Evolutionary conservation across 2,113 vertebrate species (phyloP), one percentile per base, ranked within the genome.

Genomic region (Oreochromis tanganicae): DNA sequence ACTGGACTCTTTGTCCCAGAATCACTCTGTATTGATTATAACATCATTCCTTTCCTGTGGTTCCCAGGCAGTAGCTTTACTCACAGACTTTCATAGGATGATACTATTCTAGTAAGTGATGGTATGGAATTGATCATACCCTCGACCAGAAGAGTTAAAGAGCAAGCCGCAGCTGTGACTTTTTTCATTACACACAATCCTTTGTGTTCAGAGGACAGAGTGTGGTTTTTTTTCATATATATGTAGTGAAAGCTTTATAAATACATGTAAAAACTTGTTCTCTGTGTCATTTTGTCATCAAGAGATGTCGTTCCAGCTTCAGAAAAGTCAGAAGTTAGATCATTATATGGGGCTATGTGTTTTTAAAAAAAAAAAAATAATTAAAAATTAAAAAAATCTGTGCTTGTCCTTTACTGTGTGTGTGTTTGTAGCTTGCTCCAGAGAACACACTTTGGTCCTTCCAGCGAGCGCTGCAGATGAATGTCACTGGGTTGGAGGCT

Each of bases 391-490:
- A 17, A 61, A 1, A 3, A 14, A 6, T 29, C 4, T 80, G 4
- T 86, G 12, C 83, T 5, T 83, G 59, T 89, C 5, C 75, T 21
- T 83, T 73, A 6, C 7, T 75, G 24, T 88, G 21, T 90, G 17
- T 89, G 46, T 78, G 21, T 86, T 73, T 84, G 5, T 86, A 99
- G 99, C 71, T 99, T 87, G 98, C 99, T 81, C 99, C 99, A 85
- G 99, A 99, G 88, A 98, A 99, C 95, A 99, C 98, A 0, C 86
- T 99, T 88, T 97, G 98, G 97, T 98, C 99, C 50, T 99, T 99
- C 94, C 97, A 97, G 93, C 97, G 97, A 92, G 98, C 99, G 3
- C 92, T 98, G 32, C 97, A 98, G 82, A 97, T 97, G 96, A 97
- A 97, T 68, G 95, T 97, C 12, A 97, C 95, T 0, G 99, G 98